Evolutionary conservation across 1,140 invertebrate genomes (phyloP), one percentile per base, ranked within the genome.

Genomic region (Cyphomyrmex costatus): DNA sequence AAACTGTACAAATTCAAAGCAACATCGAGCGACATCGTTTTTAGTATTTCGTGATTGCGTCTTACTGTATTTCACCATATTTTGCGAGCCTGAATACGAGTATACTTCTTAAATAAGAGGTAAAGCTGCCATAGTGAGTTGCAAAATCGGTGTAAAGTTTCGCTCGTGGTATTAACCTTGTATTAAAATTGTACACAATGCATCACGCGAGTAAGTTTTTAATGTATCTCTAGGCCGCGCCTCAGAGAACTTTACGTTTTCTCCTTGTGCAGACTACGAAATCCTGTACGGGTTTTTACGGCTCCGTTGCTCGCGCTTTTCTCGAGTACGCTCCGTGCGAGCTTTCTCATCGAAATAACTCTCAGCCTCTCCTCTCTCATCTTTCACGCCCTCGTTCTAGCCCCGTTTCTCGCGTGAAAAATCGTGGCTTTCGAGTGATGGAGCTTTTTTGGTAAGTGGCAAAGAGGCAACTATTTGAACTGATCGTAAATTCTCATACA

Each of bases 381-480:
- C 71, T 88, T 86, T 61, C 79, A 73, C 73, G 58, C 14, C 21
- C 21, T 10, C 49, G 21, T 63, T 65, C 16, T 21, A 77, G 19
- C 76, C 10, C 60, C 33, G 68, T 46, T 74, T 53, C 70, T 83
- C 53, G 33, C 24, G 84, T 89, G 87, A 89, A 79, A 89, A 88
- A 89, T 89, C 46, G 60, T 68, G 49, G 33, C 60, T 83, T 77
- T 86, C 70, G 70, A 85, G 74, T 53, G 65, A 71, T n/a, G 83
- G 70, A 88, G 71, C 78, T 88, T 86, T 88, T 79, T 56, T 86
- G 49, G 74, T 53, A 74, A 68, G 63, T 63, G 27, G 65, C 60
- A 58, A 89, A 83, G 84, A 73, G 85, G 77, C 80, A 86, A 89
- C 88, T 82, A 63, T 83, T 89, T 63, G 61, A 53, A 27, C 53